phyloP scores from a whole-genome alignment of 2,888 invertebrate genomes.

The Rugalucina vietnamica region DNA sequence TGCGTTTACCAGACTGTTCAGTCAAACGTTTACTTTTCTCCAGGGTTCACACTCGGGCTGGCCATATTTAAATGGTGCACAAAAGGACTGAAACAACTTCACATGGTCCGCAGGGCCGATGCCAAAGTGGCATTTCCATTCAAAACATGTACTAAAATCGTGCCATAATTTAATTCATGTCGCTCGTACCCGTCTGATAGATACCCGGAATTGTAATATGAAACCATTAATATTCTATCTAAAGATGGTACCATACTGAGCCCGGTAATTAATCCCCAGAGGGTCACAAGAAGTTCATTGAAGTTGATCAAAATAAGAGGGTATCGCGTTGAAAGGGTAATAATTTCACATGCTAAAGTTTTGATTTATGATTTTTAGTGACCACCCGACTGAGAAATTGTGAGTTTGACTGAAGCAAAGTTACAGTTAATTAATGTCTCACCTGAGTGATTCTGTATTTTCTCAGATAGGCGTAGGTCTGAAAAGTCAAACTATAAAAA shows the following conservation, averaged over 20 bases:
- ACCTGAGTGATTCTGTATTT: no score
- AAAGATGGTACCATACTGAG: slow-evolving; percentile 10
- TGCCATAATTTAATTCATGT: not conserved
- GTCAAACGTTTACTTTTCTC: no score
- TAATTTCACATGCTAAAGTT: slow-evolving; percentile 1
- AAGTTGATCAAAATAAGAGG: slow-evolving; percentile 7
- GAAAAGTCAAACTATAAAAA: no score
- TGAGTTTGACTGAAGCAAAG: not conserved
- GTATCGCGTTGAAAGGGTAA: not conserved
- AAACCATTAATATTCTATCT: not conserved
- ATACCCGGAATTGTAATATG: not conserved
- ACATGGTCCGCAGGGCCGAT: no score
- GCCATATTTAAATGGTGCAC: no score
- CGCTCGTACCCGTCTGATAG: not conserved
- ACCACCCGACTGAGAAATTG: not conserved
- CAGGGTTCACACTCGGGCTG: no score
- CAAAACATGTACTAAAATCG: no score
- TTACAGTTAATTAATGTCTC: not conserved
- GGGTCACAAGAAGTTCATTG: slow-evolving; percentile 5
- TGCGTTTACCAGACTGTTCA: no score
- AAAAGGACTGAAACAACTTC: no score
- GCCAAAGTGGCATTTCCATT: no score
- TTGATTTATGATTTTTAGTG: not conserved
- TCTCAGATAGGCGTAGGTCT: no score
- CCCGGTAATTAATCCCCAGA: slow-evolving; percentile 5